These are phyloP conservation scores for Scalopus aquaticus DNA, from an alignment of 2,113 vertebrate species.

Conservation along the genomic window DNA sequence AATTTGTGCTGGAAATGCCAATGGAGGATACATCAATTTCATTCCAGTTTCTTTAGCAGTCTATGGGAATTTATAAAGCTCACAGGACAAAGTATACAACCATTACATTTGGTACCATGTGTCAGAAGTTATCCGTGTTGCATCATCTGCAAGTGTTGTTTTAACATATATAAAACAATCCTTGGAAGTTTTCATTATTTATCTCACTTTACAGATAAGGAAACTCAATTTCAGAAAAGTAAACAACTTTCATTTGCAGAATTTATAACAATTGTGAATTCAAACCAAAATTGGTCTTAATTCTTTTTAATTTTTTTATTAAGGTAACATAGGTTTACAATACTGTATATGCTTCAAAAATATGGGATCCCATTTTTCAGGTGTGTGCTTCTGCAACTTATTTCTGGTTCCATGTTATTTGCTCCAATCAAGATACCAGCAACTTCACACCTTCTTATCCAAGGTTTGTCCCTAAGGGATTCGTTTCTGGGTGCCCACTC, in stretches of 20 bases:
- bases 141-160: background rate
- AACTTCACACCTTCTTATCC: background rate
- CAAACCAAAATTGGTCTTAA: background rate
- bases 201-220: background rate
- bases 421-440: background rate
- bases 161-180: background rate
- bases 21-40: background rate
- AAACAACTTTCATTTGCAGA: background rate
- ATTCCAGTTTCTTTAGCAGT: background rate
- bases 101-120: background rate
- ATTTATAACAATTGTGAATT: background rate
- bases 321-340: no score
- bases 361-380: no score
- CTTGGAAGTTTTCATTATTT: background rate
- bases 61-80: background rate
- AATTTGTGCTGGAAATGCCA: background rate
- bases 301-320: background rate
- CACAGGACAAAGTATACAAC: background rate
- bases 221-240: slow-evolving; percentile 1
- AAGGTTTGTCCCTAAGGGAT: background rate
- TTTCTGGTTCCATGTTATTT: background rate
- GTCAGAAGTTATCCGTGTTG: background rate
- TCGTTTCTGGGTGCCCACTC: background rate
- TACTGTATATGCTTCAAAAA: no score
- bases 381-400: no score